Percentiles rank a stretch among this genome's conserved stretches.
Conservation (phyloP, 2,113 vertebrate species). For the Sterrhoptilus dennistouni region DNA sequence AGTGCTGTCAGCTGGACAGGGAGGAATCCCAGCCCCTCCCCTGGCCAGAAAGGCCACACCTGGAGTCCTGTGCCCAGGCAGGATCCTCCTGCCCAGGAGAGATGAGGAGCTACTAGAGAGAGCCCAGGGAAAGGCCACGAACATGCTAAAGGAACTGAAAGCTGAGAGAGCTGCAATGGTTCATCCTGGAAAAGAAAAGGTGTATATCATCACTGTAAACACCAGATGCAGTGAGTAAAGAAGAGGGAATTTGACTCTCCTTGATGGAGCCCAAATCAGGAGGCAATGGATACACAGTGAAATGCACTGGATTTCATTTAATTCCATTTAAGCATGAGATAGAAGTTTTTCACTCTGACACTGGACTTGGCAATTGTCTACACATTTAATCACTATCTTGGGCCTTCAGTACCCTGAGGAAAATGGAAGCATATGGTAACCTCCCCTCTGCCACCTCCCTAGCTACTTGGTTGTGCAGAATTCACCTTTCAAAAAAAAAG, state of each 20-base stretch:
- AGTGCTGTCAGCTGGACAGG: background rate
- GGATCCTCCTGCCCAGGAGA: background rate
- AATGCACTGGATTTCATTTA: background rate
- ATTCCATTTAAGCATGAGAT: background rate
- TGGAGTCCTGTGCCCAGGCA: background rate
- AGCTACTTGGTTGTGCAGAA: background rate
- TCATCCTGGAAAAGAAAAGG: background rate
- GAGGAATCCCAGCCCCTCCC: background rate
- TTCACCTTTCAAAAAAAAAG: background rate
- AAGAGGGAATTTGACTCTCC: background rate
- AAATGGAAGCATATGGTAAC: background rate
- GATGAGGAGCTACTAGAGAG: background rate
- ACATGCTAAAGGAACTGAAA: background rate
- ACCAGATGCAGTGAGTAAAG: background rate
- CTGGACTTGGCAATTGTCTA: background rate
- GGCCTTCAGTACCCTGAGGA: background rate
- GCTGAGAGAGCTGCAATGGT: background rate
- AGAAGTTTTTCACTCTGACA: background rate
- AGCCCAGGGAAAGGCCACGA: background rate
- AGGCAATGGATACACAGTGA: background rate
- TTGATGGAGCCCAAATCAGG: background rate
- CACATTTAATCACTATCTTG: background rate
- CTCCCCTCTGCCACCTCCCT: background rate
- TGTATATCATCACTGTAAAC: background rate
- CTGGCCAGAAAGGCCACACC: accelerated